phyloP scores from a whole-genome alignment of 2,113 vertebrate genomes.

The Elaphurus davidianus region DNA sequence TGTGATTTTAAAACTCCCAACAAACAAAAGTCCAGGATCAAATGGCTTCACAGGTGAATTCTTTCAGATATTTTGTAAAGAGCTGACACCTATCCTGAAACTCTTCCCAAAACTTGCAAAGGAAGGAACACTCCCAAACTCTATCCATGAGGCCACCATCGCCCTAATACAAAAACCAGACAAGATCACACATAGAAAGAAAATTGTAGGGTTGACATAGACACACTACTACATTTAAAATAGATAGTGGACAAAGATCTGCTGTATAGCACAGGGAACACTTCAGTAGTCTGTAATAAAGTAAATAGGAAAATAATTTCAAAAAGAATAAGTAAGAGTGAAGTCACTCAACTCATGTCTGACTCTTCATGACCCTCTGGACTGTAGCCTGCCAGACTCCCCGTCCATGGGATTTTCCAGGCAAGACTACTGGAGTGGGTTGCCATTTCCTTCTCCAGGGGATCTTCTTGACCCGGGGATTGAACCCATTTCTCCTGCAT shows the following conservation, averaged over 20 bases:
- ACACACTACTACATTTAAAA: not conserved
- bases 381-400: not conserved
- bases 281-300: not conserved
- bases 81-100: not conserved
- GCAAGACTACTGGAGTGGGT: not conserved
- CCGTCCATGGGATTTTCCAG: not conserved
- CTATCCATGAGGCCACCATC: not conserved
- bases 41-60: not conserved
- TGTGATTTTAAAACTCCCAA: not conserved
- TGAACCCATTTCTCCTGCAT: not conserved
- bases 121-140: not conserved
- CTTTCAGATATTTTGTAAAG: not conserved
- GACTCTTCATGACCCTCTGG: not conserved
- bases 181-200: not conserved
- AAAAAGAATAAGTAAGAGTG: not conserved
- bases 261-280: not conserved
- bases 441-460: not conserved
- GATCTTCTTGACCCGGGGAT: not conserved
- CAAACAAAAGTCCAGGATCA: not conserved
- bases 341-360: not conserved
- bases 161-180: not conserved
- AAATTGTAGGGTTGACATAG: not conserved
- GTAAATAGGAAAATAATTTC: not conserved
- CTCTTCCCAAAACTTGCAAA: not conserved
- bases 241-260: not conserved